These are phyloP conservation scores for Hypotaenidia okinawae DNA, from an alignment of 2,797 vertebrate genomes.

Conservation along the genomic window DNA sequence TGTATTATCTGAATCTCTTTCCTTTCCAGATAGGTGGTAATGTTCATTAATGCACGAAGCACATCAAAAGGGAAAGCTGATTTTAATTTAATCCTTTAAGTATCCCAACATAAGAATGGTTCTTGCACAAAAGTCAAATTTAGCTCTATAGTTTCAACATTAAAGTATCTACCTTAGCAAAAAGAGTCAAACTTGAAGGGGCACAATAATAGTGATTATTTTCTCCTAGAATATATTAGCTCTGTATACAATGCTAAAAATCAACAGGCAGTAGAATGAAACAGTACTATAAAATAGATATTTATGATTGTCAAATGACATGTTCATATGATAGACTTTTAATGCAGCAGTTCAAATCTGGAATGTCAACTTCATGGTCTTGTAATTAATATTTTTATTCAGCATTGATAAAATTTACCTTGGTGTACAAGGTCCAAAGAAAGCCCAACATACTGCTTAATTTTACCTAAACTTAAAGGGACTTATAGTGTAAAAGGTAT, in stretches of 20 bases:
- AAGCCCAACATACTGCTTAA: background rate
- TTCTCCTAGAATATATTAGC: background rate
- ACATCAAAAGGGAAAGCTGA: constrained; percentile 17
- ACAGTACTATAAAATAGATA: background rate
- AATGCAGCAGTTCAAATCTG: background rate
- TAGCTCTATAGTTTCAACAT: constrained; percentile 6
- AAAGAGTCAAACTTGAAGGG: background rate
- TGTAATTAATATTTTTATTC: background rate
- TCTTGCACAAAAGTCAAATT: constrained; percentile 24
- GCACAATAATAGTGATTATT: background rate
- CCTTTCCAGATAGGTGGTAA: background rate
- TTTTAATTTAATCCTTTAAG: constrained; percentile 37
- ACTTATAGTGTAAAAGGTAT: background rate
- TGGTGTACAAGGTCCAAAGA: background rate
- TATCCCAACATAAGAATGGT: background rate
- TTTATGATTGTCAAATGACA: background rate
- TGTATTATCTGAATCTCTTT: background rate
- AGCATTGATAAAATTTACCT: background rate
- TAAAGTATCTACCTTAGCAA: background rate
- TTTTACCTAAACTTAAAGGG: background rate
- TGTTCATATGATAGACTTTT: background rate
- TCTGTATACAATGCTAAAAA: background rate
- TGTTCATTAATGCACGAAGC: background rate
- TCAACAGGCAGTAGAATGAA: background rate
- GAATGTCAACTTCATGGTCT: background rate